Percentiles rank a stretch among this genome's conserved stretches.
Conservation (phyloP, 2,888 invertebrate species). For the Prosopocoilus inquinatus region DNA sequence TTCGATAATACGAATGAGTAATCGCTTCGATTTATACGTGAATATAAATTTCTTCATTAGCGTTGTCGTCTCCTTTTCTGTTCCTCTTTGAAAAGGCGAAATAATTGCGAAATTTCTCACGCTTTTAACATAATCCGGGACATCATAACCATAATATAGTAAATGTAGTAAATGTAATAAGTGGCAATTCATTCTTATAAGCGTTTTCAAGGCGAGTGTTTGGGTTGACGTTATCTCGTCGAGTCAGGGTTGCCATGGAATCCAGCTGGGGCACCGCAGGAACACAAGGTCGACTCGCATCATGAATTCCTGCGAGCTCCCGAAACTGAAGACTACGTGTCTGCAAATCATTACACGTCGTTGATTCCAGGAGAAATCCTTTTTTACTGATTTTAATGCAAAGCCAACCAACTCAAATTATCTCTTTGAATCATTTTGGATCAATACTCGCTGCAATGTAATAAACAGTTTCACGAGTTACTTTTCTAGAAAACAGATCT, state of each 20-base stretch:
- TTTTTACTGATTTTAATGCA: background rate
- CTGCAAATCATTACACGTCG: constrained; percentile 26
- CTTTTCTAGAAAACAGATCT: too few relatives aligned
- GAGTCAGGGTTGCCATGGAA: constrained; percentile 37
- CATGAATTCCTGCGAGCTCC: constrained; percentile 24
- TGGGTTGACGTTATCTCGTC: constrained; percentile 31
- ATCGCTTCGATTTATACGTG: too few relatives aligned
- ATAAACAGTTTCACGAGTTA: too few relatives aligned
- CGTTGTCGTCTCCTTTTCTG: too few relatives aligned
- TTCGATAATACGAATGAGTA: too few relatives aligned
- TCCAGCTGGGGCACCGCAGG: constrained; percentile 31
- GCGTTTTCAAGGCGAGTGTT: constrained; percentile 11
- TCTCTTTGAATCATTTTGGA: background rate
- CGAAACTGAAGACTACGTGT: constrained; percentile 23
- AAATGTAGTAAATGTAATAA: constrained; percentile 23
- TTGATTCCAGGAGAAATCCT: background rate
- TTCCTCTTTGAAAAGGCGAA: too few relatives aligned
- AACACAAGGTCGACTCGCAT: constrained; percentile 29
- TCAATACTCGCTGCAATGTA: too few relatives aligned
- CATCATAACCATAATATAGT: background rate
- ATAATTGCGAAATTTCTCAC: too few relatives aligned
- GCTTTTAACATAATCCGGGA: too few relatives aligned
- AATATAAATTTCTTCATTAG: too few relatives aligned
- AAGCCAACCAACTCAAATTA: too few relatives aligned
- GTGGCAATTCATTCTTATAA: constrained; percentile 24